These are phyloP conservation scores for Caenorhabditis sp. DNA, from an alignment of 2,888 invertebrate species.

Conservation along the genomic window DNA sequence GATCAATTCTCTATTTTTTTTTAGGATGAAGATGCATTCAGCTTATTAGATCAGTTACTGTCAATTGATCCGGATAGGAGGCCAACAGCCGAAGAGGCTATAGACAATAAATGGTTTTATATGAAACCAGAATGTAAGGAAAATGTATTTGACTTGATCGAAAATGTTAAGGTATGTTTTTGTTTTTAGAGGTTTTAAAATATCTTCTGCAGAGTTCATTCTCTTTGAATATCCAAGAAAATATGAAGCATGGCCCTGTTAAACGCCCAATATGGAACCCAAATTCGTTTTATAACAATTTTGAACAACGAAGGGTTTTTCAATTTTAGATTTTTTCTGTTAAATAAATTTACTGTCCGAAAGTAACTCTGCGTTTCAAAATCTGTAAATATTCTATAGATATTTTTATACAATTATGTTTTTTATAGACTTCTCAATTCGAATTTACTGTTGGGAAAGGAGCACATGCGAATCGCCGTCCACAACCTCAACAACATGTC, in stretches of 20 bases:
- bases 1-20: conserved; percentile 2
- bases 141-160: conserved; percentile 70
- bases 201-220: no score
- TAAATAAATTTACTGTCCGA: no score
- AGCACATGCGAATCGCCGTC: conserved; percentile 59
- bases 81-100: conserved; percentile 82
- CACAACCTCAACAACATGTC: conserved; percentile 14
- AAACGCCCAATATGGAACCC: no score
- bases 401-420: neutral
- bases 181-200: no score
- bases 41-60: conserved; percentile 88
- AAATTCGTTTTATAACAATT: no score
- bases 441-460: conserved; percentile 68
- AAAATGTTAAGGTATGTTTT: conserved; percentile 39
- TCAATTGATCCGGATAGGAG: conserved; percentile 89
- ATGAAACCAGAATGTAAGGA: conserved; percentile 87
- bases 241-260: no score
- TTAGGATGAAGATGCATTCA: conserved; percentile 80
- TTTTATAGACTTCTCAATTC: conserved; percentile 54
- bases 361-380: no score
- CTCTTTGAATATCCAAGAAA: no score
- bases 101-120: conserved; percentile 99
- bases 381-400: no score
- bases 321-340: neutral
- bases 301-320: no score